Base-by-base conservation (phyloP, 2,797 vertebrate species). In the Salmo trutta region DNA sequence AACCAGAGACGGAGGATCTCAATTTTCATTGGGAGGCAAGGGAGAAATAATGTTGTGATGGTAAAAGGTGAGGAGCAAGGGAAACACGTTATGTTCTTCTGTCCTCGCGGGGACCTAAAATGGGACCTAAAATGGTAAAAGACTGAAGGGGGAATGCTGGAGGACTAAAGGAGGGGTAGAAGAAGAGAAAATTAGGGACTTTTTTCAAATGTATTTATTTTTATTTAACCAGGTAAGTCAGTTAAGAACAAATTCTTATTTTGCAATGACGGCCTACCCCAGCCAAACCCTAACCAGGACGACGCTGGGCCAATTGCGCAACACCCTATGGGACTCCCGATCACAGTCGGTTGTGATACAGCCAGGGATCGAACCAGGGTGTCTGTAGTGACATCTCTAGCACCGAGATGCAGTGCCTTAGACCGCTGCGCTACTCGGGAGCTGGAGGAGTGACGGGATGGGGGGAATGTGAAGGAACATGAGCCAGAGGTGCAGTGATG, bases 51-150 rank as follows among this genome's bases (percentile, higher is more conserved):
- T 65, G 75, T 74, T 75, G 74, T 65, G 83, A 83, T 79, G 1
- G 19, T 76, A 82, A 85, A 82, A 33, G 77, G 75, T 85, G 79
- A 72, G 36, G 89, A 47, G 41, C 90, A 89, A 85, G 88, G 87
- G 36, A 36, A 0, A 36, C 36, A 7, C 0, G 6, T 36, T 7
- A 36, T 36, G 36, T 36, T 7, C 36, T 7, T 36, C 36, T 36
- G 1, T 33, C 33, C 33, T 33, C 5, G 5, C 5, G 33, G 33
- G 33, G 5, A 36, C 36, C 36, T 7, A 1, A 36, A 36, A 36
- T 36, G 33, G 33, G 5, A 36, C 36, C 36, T 7, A 1, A 36
- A 36, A 36, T 36, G 36, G 36, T 86, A 84, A 19, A 83, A 12
- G 47, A 53, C 8, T n/a, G 3, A 71, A 24, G 70, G 41, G 24